These are phyloP conservation scores for Isaurus tuberculatus DNA, from an alignment of 92 coral and sea anemone genomes.

Conservation along the genomic window DNA sequence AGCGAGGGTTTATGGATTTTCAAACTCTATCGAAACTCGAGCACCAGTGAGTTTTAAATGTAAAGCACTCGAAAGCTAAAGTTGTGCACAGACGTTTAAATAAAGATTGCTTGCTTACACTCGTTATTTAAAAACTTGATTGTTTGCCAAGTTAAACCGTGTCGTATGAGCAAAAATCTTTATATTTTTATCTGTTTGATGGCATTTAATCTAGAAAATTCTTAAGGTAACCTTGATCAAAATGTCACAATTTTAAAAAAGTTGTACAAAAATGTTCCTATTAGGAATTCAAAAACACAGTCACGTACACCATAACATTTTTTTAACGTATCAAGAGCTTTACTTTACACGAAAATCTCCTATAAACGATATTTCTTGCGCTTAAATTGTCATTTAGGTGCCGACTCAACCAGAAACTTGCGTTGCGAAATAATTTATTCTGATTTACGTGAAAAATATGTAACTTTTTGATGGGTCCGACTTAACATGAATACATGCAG, in stretches of 20 bases:
- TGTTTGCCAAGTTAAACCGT: not conserved
- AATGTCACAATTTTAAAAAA: too few relatives aligned
- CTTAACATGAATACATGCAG: not conserved
- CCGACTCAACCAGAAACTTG: too few relatives aligned
- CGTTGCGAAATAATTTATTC: not conserved
- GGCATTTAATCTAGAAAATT: not conserved
- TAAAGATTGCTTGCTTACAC: not conserved
- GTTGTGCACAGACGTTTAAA: not conserved
- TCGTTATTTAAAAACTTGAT: not conserved
- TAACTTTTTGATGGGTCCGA: too few relatives aligned
- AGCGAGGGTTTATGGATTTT: not conserved
- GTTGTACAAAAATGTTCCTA: too few relatives aligned
- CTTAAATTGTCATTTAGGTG: not conserved
- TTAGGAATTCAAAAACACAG: too few relatives aligned
- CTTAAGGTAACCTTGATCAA: not conserved
- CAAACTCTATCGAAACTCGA: constrained; percentile 10
- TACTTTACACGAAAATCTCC: constrained; percentile 2
- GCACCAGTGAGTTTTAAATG: not conserved
- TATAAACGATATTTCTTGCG: constrained; percentile 3
- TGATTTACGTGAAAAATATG: not conserved
- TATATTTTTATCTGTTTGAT: not conserved
- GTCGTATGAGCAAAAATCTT: not conserved
- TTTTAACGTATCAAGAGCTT: constrained; percentile 15
- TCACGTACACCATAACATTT: not conserved
- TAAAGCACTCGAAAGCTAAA: constrained; percentile 16